These are phyloP conservation scores for Pungitius pungitius DNA, from an alignment of 2,113 vertebrate genomes.

Conservation along the genomic window DNA sequence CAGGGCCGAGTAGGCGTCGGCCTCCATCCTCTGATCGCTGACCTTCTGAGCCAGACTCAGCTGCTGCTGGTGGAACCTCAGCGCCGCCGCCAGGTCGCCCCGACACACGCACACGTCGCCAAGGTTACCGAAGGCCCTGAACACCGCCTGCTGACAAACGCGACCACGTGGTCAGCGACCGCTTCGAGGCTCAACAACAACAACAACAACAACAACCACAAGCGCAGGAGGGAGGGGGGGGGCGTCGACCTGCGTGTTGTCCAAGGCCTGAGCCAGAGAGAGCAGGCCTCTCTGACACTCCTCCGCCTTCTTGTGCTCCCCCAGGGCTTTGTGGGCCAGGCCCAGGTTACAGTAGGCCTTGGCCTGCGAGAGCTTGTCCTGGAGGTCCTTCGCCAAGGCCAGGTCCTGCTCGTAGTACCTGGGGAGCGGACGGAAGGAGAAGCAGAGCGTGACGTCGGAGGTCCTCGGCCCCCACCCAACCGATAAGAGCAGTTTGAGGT, in stretches of 20 bases:
- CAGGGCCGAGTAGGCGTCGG: constrained; percentile 90
- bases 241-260: constrained; percentile 84
- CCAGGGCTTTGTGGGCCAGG: constrained; percentile 92
- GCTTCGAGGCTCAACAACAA: not conserved
- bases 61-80: constrained; percentile 94
- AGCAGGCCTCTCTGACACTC: constrained; percentile 95
- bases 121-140: constrained; percentile 93
- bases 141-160: constrained; percentile 81
- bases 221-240: not conserved
- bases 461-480: too few relatives aligned
- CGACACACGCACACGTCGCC: constrained; percentile 93
- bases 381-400: constrained; percentile 93
- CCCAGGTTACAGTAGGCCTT: constrained; percentile 98
- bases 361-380: constrained; percentile 93
- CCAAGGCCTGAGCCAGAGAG: constrained; percentile 90
- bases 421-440: not conserved
- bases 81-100: constrained; percentile 87
- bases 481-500: too few relatives aligned
- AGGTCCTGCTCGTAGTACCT: constrained; percentile 94
- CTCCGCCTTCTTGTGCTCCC: constrained; percentile 89
- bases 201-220: not conserved
- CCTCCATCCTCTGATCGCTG: constrained; percentile 89
- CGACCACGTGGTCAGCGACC: not conserved
- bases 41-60: constrained; percentile 88
- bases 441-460: not conserved